A percentile compares a stretch with the other conserved stretches of the same genome.
These are phyloP conservation scores for Brachionus rotundiformis DNA, from an alignment of 1,140 invertebrate species.

Conservation along the genomic window DNA sequence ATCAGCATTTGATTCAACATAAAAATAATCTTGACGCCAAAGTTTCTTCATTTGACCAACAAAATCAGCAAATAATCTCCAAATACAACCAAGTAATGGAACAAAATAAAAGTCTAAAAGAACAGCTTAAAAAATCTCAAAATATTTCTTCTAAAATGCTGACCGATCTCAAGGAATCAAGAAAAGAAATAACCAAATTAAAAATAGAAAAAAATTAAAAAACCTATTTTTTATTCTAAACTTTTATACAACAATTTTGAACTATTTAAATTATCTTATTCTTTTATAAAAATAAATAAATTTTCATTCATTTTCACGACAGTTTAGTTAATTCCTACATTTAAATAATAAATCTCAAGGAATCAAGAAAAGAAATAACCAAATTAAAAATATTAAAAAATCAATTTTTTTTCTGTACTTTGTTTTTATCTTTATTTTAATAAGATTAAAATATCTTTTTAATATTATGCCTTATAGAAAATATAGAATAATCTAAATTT, in stretches of 20 bases:
- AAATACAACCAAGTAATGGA: background rate
- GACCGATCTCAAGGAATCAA: background rate
- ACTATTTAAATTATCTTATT: background rate
- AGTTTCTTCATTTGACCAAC: background rate
- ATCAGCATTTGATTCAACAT: background rate
- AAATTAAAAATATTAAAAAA: background rate
- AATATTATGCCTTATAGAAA: too few species aligned
- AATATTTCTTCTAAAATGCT: background rate
- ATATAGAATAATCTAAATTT: too few species aligned
- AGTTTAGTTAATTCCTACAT: too few species aligned
- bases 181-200: background rate
- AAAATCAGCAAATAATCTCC: background rate
- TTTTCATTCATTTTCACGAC: too few species aligned
- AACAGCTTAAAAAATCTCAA: conserved; percentile 14
- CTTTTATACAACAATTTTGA: too few species aligned
- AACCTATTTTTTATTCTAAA: background rate
- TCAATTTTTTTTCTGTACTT: too few species aligned
- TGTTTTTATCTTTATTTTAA: too few species aligned
- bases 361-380: background rate
- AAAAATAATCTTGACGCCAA: background rate
- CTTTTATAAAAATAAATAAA: too few species aligned
- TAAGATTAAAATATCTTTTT: background rate
- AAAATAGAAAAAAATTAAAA: background rate
- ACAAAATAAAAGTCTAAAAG: conserved; percentile 1
- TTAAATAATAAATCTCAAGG: too few species aligned